Evolutionary conservation across 2,888 invertebrate genomes (phyloP), one percentile per base, ranked within the genome.

Genomic region (Eulithis testata): DNA sequence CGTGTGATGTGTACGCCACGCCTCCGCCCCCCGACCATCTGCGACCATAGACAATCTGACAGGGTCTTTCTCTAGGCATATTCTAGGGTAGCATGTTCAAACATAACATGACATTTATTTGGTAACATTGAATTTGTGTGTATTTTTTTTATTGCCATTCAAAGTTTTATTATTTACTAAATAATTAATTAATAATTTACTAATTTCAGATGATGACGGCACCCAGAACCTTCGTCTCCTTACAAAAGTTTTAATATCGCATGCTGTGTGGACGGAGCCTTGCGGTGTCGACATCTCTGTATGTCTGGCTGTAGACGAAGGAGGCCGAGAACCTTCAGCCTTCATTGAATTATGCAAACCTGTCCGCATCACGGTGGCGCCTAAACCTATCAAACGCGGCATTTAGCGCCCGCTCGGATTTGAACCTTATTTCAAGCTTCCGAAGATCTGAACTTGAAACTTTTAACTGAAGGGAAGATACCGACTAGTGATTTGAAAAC

Each of bases 231-330:
- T 95, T 72, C 94, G 98, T 11, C 92, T 99, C 27, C 93, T 97
- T 40, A 98, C 98, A 0, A 97, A 97, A 0, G 97, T 98, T 11
- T 90, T 98, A 50, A 94, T 99, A 31, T 98, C 98, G 0, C 98
- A 98, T 87, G 97, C 97, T 75, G 97, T 98, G 21, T 98, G 98
- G 98, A 97, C 97, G 63, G 98, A 98, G 87, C 96, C 98, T 0
- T 97, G 97, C 74, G 96, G 97, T 64, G 96, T 98, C 21, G 97
- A 98, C 81, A 95, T 98, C 66, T 96, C 96, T 4, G 94, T 98
- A 49, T 97, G 97, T 49, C 89, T 98, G 52, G 96, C 97, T 4
- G 96, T 97, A 51, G 93, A 94, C 2, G 94, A 94, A 62, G 82
- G 83, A 54, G 81, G 88, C 76, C 81, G 94, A 71, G 92, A 92